phyloP scores from a whole-genome alignment of 2,888 invertebrate genomes.

The Girardia tigrina region DNA sequence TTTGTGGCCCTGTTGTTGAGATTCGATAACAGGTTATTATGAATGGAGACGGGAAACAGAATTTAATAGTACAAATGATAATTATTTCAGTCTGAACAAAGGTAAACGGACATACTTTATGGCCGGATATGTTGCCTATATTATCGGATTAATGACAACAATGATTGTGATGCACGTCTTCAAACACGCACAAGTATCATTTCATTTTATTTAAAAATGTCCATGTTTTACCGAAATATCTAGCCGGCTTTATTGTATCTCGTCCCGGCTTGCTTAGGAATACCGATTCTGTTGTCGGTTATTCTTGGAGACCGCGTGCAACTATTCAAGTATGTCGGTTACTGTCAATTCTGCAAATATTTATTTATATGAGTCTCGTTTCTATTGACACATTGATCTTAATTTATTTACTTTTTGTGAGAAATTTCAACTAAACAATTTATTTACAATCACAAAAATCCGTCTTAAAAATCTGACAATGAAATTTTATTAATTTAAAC shows the following conservation, averaged over 20 bases:
- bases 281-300: slow-evolving; percentile 81
- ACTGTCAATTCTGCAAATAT: too few relatives aligned
- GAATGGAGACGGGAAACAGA: neutral
- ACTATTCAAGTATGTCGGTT: slow-evolving; percentile 5
- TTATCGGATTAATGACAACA: slow-evolving; percentile 76
- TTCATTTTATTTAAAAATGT: too few relatives aligned
- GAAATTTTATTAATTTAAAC: too few relatives aligned
- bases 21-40: slow-evolving; percentile 64
- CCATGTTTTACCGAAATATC: too few relatives aligned
- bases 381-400: too few relatives aligned
- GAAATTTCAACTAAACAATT: too few relatives aligned
- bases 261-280: slow-evolving; percentile 88
- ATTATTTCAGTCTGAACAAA: slow-evolving; percentile 44
- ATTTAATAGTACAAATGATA: neutral
- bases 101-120: slow-evolving; percentile 58
- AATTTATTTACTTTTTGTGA: too few relatives aligned
- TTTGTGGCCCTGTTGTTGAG: slow-evolving; percentile 88
- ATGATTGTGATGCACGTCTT: slow-evolving; percentile 95
- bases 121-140: slow-evolving; percentile 77
- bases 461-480: too few relatives aligned
- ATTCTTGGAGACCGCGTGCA: neutral
- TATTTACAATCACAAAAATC: too few relatives aligned
- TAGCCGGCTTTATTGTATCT: slow-evolving; percentile 81
- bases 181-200: slow-evolving; percentile 64
- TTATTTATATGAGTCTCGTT: too few relatives aligned